Evolutionary conservation across 2,888 invertebrate species (phyloP), one percentile per base, ranked within the genome.

Genomic region (Dermolepida albohirtum): DNA sequence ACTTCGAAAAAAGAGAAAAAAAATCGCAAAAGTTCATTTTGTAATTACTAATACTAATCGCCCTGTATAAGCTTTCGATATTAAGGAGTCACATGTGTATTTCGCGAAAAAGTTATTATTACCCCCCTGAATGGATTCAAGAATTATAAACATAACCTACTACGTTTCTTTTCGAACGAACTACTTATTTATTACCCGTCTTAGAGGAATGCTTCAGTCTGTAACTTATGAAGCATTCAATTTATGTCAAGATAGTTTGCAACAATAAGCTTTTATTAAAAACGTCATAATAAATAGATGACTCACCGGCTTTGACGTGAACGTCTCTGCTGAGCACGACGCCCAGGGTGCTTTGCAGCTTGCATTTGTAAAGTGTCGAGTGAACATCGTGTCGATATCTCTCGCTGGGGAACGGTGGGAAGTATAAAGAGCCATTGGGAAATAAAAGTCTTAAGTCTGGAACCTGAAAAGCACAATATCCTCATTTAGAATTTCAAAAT

Each of bases 221-320:
- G 4, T 22, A 22, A 22, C 22, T 1, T 50, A 40, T 39, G 12
- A 34, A 17, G n/a, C 50, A 34, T 64, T 27, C 39, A 17, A 44
- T 34, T 11, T 7, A n/a, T 39, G 7, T 39, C 14, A 14, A 16
- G 12, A 10, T 12, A 8, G 12, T 8, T n/a, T 8, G 16, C 16
- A 47, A 14, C 5, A 47, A 4, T 47, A 2, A 47, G 7, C 10
- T 47, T 14, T 47, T 17, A 14, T 47, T 52, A 44, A 41, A 51
- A 49, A 34, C 34, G 34, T 34, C 10, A 34, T 34, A 34, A 34
- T 34, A 34, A 34, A 34, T 34, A 34, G 34, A 12, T 16, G 74
- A 84, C 88, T 88, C 85, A 97, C 97, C 95, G 78, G 95, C 95
- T 84, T 94, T 91, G 68, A 96, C 91, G 79, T 92, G 92, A 75